Evolutionary conservation across 2,113 vertebrate genomes (phyloP).

Genomic region (Caloenas nicobarica): DNA sequence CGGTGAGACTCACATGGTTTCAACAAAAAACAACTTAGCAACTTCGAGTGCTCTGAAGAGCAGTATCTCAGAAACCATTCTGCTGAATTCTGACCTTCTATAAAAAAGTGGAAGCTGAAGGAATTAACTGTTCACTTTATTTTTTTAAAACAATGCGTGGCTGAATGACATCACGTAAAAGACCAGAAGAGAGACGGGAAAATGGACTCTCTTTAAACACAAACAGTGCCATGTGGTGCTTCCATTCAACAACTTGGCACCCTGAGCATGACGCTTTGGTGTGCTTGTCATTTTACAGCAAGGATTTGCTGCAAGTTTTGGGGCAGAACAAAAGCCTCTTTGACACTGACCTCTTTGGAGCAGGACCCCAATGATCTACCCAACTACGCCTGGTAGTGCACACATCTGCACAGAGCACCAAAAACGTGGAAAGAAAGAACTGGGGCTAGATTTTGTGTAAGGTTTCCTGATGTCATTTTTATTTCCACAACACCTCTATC

Average conservation of each 20-base stretch:
- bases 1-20: background rate
- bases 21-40: background rate
- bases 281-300: background rate
- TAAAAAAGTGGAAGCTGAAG: background rate
- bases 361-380: background rate
- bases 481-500: background rate
- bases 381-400: background rate
- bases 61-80: background rate
- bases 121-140: background rate
- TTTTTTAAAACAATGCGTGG: background rate
- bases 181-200: background rate
- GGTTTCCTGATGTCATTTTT: background rate
- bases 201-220: background rate
- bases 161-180: background rate
- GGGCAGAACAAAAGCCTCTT: background rate
- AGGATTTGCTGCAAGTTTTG: background rate
- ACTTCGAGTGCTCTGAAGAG: background rate
- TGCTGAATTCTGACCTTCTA: background rate
- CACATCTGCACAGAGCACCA: background rate
- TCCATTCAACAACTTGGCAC: background rate
- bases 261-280: background rate
- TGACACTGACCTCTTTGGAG: background rate
- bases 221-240: accelerated
- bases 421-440: background rate
- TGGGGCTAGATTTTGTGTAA: background rate